Conservation (phyloP, 2,888 invertebrate species). For the Meteorus colon region DNA sequence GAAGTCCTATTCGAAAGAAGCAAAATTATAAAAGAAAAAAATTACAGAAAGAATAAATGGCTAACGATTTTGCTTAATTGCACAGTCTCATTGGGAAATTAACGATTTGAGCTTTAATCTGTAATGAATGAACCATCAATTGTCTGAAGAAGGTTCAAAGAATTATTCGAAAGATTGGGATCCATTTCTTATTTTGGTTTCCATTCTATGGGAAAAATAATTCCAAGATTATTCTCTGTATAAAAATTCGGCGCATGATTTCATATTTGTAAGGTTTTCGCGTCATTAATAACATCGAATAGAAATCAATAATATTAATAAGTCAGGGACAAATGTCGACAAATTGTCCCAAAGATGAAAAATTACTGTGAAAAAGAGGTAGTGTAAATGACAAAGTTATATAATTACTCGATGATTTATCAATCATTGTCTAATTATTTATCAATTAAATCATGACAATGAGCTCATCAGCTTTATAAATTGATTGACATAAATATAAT, state of each 20-base stretch:
- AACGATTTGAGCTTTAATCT: neutral
- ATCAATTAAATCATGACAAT: too few relatives aligned
- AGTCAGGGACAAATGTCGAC: neutral
- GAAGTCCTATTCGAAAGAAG: neutral
- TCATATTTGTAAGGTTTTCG: neutral
- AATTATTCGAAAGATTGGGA: too few relatives aligned
- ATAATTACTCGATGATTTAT: constrained; percentile 1
- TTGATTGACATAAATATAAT: too few relatives aligned
- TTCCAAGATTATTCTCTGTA: neutral
- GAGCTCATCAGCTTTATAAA: too few relatives aligned
- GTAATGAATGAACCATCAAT: too few relatives aligned
- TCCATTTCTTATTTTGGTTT: too few relatives aligned
- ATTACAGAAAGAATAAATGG: constrained; percentile 13
- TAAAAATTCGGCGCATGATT: too few relatives aligned
- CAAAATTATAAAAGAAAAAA: constrained; percentile 14
- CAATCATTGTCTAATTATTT: too few relatives aligned
- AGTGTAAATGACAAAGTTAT: too few relatives aligned
- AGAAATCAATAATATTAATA: constrained; percentile 16
- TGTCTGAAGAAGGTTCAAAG: too few relatives aligned
- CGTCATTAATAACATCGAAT: constrained; percentile 12
- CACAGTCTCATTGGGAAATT: constrained; percentile 7
- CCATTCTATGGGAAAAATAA: too few relatives aligned
- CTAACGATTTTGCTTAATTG: constrained; percentile 33
- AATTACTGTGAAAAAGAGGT: neutral
- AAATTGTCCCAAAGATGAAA: neutral